Base-by-base conservation (phyloP, 1,140 invertebrate species). In the Lasioglossum baleicum region DNA sequence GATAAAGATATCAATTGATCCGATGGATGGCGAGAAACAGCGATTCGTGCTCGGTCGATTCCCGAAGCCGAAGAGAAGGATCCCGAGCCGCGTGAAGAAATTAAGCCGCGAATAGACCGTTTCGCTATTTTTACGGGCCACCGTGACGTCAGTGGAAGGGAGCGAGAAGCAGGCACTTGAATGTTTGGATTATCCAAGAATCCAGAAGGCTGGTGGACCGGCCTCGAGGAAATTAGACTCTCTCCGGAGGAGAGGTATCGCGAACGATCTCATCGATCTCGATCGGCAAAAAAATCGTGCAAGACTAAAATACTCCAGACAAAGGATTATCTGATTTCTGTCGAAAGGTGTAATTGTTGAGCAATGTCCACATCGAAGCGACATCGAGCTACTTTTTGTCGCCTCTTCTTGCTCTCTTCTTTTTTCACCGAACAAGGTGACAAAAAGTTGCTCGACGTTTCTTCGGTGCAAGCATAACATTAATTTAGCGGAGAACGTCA, bases 41-140 rank as follows among this genome's bases (percentile, higher is more conserved):
- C n/a, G 56, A n/a, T n/a, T 53, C 51, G 15, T 5, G 2, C 13
- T 15, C 13, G 56, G 17, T 35, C 15, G 65, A 3, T 4, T 48
- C 22, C 26, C 69, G 15, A 35, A 4, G 51, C 44, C 13, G 13
- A 48, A 20, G 17, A 17, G 40, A 56, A 58, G 15, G 51, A 53
- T 17, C 51, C 20, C 56, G 17, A 20, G 60, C 76, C 48, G 69
- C 64, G 76, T 75, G 85, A 86, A 80, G 79, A 86, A 86, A 86
- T 86, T 79, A 80, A 86, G 60, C 78, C 70, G 63, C 81, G 56
- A 80, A 74, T 77, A 82, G 81, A 82, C 31, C 65, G 76, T 79
- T 81, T 80, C 70, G 70, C 81, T 83, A 86, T 85, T 86, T 86
- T 86, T 86, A 86, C 75, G 85, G 48, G 76, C 74, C 74, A 67